A percentile compares a stretch with the other conserved stretches of the same genome.
These are phyloP conservation scores for Eublepharis macularius DNA, from an alignment of 2,113 vertebrate species.

Conservation along the genomic window DNA sequence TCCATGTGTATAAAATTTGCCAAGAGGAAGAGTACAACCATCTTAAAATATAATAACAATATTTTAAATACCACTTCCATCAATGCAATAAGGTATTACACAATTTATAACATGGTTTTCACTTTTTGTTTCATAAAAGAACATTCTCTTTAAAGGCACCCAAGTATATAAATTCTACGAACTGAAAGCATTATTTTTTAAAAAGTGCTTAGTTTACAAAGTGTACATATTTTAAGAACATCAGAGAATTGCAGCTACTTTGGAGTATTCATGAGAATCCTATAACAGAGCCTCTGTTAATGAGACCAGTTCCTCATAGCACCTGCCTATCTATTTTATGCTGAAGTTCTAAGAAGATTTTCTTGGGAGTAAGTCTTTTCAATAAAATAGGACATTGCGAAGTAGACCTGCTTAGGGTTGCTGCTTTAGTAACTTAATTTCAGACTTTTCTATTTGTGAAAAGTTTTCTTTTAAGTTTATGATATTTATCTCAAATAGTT, in stretches of 20 bases:
- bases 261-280: background rate
- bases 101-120: background rate
- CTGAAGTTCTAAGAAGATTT: too few relatives aligned
- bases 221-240: background rate
- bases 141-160: background rate
- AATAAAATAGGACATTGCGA: too few relatives aligned
- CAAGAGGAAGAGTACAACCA: too few relatives aligned
- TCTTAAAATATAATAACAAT: background rate
- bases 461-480: background rate
- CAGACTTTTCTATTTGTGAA: background rate
- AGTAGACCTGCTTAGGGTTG: too few relatives aligned
- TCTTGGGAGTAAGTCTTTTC: too few relatives aligned
- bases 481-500: background rate
- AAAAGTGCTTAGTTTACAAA: background rate
- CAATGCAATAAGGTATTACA: background rate
- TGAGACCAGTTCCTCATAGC: background rate
- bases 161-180: background rate
- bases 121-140: background rate
- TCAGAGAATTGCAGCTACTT: background rate
- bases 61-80: background rate
- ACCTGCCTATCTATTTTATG: background rate
- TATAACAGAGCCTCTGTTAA: background rate
- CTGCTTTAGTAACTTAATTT: background rate
- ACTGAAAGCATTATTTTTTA: background rate
- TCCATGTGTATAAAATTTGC: background rate